phyloP scores from a whole-genome alignment of 2,888 invertebrate species.

The Conomelus anceps region DNA sequence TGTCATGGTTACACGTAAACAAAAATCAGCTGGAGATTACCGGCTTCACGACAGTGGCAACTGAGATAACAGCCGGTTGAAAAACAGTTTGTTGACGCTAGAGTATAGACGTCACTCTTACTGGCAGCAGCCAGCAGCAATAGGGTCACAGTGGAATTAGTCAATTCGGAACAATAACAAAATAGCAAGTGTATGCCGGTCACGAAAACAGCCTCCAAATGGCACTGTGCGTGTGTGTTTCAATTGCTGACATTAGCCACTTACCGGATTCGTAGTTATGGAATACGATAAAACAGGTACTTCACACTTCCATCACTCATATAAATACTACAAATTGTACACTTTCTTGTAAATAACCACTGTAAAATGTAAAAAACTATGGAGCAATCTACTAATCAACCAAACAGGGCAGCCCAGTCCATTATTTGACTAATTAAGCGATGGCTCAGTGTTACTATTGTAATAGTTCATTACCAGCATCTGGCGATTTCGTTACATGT shows the following conservation, averaged over 20 bases:
- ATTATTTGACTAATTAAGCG: too few species aligned
- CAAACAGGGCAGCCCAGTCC: neutral
- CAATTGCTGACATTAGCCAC: neutral
- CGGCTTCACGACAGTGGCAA: too few species aligned
- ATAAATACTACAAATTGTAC: neutral
- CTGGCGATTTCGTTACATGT: too few species aligned
- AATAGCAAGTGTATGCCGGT: neutral
- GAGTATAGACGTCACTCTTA: too few species aligned
- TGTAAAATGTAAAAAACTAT: neutral
- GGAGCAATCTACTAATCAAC: neutral
- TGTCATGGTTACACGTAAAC: too few species aligned
- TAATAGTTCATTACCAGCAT: too few species aligned
- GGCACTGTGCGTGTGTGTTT: neutral
- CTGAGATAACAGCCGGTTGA: too few species aligned
- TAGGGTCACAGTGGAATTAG: neutral
- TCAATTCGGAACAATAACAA: neutral
- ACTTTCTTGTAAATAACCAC: neutral
- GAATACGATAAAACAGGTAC: neutral
- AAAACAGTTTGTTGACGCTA: too few species aligned
- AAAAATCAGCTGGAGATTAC: too few species aligned
- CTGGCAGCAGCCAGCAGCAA: too few species aligned
- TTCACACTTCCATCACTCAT: neutral
- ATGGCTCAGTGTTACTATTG: too few species aligned
- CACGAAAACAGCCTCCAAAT: neutral
- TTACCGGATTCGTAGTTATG: neutral